Evolutionary conservation across 2,888 invertebrate genomes (phyloP).

Genomic region (Oithona nana): DNA sequence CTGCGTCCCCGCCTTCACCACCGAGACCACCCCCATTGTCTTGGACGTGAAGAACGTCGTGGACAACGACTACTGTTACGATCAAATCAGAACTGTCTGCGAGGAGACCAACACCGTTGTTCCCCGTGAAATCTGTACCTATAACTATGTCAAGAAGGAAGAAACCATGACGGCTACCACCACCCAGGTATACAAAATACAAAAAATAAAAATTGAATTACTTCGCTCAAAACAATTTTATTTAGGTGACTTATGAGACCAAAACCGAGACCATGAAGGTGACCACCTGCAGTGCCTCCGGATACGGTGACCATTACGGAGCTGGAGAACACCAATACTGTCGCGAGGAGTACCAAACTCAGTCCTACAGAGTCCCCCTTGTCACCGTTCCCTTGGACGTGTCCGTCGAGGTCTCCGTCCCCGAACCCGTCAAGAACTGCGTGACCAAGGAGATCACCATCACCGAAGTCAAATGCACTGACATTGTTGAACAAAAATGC

Average conservation of each 20-base stretch:
- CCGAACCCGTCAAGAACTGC: slow-evolving; percentile 13
- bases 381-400: slow-evolving; percentile 9
- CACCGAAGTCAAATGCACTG: slow-evolving; percentile 13
- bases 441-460: slow-evolving; percentile 13
- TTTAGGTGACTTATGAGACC: slow-evolving; percentile 12
- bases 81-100: slow-evolving; percentile 11
- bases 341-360: slow-evolving; percentile 17
- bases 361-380: slow-evolving; percentile 12
- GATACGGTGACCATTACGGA: slow-evolving; percentile 11
- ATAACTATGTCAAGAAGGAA: slow-evolving; percentile 13
- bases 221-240: neutral
- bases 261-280: slow-evolving; percentile 18
- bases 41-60: slow-evolving; percentile 11
- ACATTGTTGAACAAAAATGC: slow-evolving; percentile 10
- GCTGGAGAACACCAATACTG: slow-evolving; percentile 17
- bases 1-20: slow-evolving; percentile 15
- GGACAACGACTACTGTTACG: slow-evolving; percentile 17
- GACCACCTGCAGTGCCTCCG: slow-evolving; percentile 12
- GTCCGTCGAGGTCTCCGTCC: slow-evolving; percentile 8
- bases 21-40: neutral
- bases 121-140: slow-evolving; percentile 16
- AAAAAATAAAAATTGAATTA: neutral
- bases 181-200: slow-evolving; percentile 12
- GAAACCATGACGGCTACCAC: slow-evolving; percentile 7
- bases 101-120: slow-evolving; percentile 12